These are phyloP conservation scores for Paratrypauchen microcephalus DNA, from an alignment of 2,797 vertebrate genomes.

Conservation along the genomic window DNA sequence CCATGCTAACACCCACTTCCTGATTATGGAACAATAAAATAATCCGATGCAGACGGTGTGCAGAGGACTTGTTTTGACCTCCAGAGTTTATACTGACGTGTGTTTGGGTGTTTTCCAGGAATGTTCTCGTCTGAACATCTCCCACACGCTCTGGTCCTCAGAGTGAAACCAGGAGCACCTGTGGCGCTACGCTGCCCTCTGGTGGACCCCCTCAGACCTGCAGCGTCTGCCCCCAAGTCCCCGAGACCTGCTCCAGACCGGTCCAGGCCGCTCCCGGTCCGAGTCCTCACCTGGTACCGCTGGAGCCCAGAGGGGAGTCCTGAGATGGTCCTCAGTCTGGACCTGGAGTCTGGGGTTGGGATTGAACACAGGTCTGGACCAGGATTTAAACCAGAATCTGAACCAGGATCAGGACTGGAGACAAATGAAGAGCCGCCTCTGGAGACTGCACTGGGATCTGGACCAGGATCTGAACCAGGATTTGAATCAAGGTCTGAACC, in stretches of 20 bases:
- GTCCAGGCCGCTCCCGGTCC: not conserved
- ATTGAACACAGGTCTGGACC: not conserved
- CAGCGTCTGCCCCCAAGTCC: not conserved
- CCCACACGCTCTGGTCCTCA: not conserved
- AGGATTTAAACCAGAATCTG: too few relatives aligned
- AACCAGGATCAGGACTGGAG: too few relatives aligned
- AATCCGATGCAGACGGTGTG: too few relatives aligned
- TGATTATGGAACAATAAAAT: too few relatives aligned
- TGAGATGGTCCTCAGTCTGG: constrained; percentile 34
- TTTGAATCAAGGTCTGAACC: not conserved
- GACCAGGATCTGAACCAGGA: accelerated
- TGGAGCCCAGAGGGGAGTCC: constrained; percentile 11
- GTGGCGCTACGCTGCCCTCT: constrained; percentile 53
- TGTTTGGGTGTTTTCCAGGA: not conserved
- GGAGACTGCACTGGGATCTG: not conserved
- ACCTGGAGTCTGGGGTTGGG: not conserved
- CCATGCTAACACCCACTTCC: too few relatives aligned
- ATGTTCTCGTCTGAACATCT: not conserved
- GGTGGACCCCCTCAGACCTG: constrained; percentile 10
- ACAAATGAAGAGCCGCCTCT: too few relatives aligned
- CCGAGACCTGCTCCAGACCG: not conserved
- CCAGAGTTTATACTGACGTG: too few relatives aligned
- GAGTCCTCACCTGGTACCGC: constrained; percentile 58
- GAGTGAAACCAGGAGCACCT: constrained; percentile 30
- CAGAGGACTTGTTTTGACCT: too few relatives aligned